These are phyloP conservation scores for Baronia brevicornis DNA, from an alignment of 2,888 invertebrate genomes.

Conservation along the genomic window DNA sequence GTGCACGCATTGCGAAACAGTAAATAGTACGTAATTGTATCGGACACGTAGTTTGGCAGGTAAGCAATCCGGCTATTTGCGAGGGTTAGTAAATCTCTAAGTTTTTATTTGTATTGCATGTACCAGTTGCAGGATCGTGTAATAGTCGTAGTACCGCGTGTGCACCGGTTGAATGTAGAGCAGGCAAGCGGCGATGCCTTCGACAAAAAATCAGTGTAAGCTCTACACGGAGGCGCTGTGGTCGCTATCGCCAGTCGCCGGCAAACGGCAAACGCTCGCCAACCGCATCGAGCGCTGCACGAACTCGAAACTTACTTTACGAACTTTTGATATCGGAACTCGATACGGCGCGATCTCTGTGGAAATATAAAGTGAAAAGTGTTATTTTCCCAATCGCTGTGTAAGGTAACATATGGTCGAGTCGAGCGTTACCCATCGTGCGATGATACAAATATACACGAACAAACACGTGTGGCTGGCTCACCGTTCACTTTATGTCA, in stretches of 20 bases:
- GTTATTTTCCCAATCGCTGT: conserved; percentile 47
- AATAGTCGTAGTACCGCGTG: conserved; percentile 50
- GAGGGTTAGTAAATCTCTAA: conserved; percentile 36
- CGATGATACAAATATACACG: conserved; percentile 59
- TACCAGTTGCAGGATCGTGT: conserved; percentile 37
- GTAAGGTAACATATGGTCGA: conserved; percentile 68
- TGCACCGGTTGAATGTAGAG: conserved; percentile 73
- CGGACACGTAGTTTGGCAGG: conserved; percentile 48
- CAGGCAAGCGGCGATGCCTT: conserved; percentile 66
- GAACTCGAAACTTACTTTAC: conserved; percentile 17
- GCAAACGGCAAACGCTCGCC: conserved; percentile 13
- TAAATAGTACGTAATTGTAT: conserved; percentile 52
- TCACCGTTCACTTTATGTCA: conserved; percentile 67
- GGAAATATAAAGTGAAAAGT: conserved; percentile 51
- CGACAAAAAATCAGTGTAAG: conserved; percentile 74
- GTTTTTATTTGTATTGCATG: conserved; percentile 33
- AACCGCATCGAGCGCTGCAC: conserved; percentile 18
- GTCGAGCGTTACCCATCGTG: conserved; percentile 41
- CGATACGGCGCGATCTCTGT: conserved; percentile 26
- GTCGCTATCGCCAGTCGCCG: conserved; percentile 44
- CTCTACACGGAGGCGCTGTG: conserved; percentile 56
- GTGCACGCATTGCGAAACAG: conserved; percentile 39
- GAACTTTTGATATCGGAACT: conserved; percentile 16
- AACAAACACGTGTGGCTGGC: conserved; percentile 58
- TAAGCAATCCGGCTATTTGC: conserved; percentile 50